A percentile compares a stretch with the other conserved stretches of the same genome.
Evolutionary conservation across 2,888 invertebrate genomes (phyloP).

Genomic region (Meteorus cinctellus): DNA sequence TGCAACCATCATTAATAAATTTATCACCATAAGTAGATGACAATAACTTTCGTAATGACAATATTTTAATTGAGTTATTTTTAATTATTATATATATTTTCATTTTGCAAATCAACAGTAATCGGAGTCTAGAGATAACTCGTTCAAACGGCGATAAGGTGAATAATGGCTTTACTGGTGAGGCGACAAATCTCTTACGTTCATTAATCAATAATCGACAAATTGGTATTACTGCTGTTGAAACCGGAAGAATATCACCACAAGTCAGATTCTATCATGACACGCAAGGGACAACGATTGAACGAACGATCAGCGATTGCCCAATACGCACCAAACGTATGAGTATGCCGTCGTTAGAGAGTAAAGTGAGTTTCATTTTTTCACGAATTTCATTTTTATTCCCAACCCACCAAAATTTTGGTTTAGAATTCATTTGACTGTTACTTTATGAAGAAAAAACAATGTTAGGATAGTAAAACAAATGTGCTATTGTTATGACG

Average conservation of each 20-base stretch:
- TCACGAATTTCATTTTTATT: neutral
- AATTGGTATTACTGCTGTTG: slow-evolving; percentile 78
- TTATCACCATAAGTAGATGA: slow-evolving; percentile 22
- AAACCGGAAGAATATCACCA: slow-evolving; percentile 68
- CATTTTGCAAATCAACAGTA: slow-evolving; percentile 56
- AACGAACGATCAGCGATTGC: slow-evolving; percentile 73
- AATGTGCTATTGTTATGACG: neutral
- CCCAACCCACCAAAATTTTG: neutral
- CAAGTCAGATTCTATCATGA: slow-evolving; percentile 78
- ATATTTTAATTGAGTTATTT: neutral
- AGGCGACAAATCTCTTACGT: slow-evolving; percentile 84
- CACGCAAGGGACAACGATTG: slow-evolving; percentile 75
- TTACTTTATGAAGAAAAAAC: neutral
- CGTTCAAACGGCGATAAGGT: slow-evolving; percentile 70
- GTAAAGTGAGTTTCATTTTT: slow-evolving; percentile 60
- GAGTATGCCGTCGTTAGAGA: slow-evolving; percentile 66
- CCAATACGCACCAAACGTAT: slow-evolving; percentile 69
- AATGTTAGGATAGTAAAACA: neutral
- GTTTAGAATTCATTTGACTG: neutral
- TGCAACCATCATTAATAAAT: slow-evolving; percentile 45
- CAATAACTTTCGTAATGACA: slow-evolving; percentile 32
- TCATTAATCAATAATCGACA: slow-evolving; percentile 86
- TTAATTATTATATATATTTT: slow-evolving; percentile 20
- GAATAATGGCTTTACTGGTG: slow-evolving; percentile 75
- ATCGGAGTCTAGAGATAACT: slow-evolving; percentile 70